Evolutionary conservation across 2,797 vertebrate genomes (phyloP).

Genomic region (Lagothrix lagotricha): DNA sequence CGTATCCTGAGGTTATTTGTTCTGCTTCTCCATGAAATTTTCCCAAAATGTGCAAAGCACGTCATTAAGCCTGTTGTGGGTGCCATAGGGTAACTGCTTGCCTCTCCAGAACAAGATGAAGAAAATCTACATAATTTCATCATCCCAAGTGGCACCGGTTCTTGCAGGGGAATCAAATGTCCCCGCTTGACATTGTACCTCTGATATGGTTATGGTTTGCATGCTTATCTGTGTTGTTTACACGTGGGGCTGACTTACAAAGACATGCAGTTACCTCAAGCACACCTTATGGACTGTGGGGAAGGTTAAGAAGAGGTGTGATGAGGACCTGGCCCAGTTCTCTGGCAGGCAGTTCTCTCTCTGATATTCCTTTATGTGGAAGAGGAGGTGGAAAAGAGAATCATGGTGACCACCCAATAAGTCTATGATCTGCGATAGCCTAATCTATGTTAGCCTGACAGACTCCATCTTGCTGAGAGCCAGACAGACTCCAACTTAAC

Average conservation of each 20-base stretch:
- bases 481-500: too few species aligned
- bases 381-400: neutral
- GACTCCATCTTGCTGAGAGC: too few species aligned
- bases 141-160: neutral
- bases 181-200: neutral
- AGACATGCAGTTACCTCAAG: neutral
- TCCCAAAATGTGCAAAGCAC: neutral
- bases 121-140: neutral
- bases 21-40: neutral
- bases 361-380: neutral
- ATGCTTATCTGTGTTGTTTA: neutral
- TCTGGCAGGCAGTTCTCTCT: neutral
- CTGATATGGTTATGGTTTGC: neutral
- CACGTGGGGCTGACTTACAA: neutral
- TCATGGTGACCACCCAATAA: neutral
- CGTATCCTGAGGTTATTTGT: neutral
- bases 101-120: neutral
- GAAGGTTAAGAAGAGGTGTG: neutral
- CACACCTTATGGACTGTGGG: neutral
- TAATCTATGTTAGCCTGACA: too few species aligned
- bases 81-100: neutral
- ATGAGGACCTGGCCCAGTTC: neutral
- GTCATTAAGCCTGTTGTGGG: neutral
- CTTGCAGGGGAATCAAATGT: neutral
- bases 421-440: neutral